Conservation (phyloP, 1,140 invertebrate genomes). For the Pogonognathellus flavescens region DNA sequence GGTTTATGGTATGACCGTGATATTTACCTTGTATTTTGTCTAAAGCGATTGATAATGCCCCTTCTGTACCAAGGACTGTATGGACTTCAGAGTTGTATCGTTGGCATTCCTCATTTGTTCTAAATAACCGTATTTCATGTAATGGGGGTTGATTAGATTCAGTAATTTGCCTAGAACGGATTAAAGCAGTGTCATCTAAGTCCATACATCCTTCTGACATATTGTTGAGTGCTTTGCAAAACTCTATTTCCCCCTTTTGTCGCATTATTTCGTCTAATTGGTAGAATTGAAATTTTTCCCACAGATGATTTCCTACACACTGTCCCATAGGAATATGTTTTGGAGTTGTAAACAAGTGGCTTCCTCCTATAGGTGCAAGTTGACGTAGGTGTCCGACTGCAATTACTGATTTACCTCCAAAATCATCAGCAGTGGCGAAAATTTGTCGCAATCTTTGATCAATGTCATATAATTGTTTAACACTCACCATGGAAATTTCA, state of each 20-base stretch:
- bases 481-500: slow-evolving; percentile 70
- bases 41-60: background rate
- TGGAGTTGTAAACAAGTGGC: background rate
- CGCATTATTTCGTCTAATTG: slow-evolving; percentile 61
- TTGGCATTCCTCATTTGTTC: slow-evolving; percentile 39
- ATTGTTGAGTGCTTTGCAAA: slow-evolving; percentile 52
- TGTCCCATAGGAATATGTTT: background rate
- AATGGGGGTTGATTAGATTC: background rate
- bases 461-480: slow-evolving; percentile 66
- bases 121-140: background rate
- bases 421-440: slow-evolving; percentile 65
- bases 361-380: slow-evolving; percentile 64
- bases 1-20: background rate
- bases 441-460: slow-evolving; percentile 68
- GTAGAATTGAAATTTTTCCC: slow-evolving; percentile 48
- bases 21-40: background rate
- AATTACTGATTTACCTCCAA: slow-evolving; percentile 65
- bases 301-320: slow-evolving; percentile 32
- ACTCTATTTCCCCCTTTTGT: slow-evolving; percentile 46
- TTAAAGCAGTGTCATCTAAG: slow-evolving; percentile 1
- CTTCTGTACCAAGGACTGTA: background rate
- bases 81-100: slow-evolving; percentile 22
- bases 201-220: slow-evolving; percentile 48
- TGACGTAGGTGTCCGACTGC: slow-evolving; percentile 67
- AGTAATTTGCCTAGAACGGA: background rate